A percentile compares a stretch with the other conserved stretches of the same genome.
Conservation (phyloP, 2,888 invertebrate genomes). For the Drosophila melanocephala region DNA sequence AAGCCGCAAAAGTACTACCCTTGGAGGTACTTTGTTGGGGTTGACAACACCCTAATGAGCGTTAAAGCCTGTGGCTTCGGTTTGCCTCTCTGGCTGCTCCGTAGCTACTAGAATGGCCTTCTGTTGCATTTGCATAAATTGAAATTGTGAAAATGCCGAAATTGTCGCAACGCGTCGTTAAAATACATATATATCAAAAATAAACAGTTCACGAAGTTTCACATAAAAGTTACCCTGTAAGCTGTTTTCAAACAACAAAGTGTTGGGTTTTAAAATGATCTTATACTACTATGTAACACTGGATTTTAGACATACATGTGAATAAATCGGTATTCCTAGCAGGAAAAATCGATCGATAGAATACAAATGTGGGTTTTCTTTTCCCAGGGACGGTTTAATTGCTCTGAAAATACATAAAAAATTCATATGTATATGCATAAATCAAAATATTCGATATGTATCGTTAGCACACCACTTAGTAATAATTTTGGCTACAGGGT, state of each 20-base stretch:
- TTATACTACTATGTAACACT: not conserved
- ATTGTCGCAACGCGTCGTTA: conserved; percentile 29
- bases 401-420: not conserved
- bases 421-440: not conserved
- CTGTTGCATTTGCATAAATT: conserved; percentile 77
- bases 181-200: not conserved
- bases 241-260: not conserved
- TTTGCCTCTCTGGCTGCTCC: not conserved
- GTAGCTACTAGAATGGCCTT: conserved; percentile 18
- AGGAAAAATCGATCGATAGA: not conserved
- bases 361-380: not conserved
- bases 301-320: too few species aligned
- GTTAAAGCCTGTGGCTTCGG: conserved; percentile 63
- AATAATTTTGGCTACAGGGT: conserved; percentile 19
- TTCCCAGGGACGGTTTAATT: not conserved
- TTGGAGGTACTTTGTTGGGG: conserved; percentile 9
- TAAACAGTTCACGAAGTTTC: not conserved
- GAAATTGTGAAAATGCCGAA: conserved; percentile 51
- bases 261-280: not conserved
- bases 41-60: conserved; percentile 62
- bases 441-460: not conserved
- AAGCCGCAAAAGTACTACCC: not conserved
- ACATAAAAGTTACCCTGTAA: not conserved
- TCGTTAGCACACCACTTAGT: not conserved
- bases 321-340: not conserved